phyloP scores from a whole-genome alignment of 2,888 invertebrate genomes.

The Euplagia quadripunctaria region DNA sequence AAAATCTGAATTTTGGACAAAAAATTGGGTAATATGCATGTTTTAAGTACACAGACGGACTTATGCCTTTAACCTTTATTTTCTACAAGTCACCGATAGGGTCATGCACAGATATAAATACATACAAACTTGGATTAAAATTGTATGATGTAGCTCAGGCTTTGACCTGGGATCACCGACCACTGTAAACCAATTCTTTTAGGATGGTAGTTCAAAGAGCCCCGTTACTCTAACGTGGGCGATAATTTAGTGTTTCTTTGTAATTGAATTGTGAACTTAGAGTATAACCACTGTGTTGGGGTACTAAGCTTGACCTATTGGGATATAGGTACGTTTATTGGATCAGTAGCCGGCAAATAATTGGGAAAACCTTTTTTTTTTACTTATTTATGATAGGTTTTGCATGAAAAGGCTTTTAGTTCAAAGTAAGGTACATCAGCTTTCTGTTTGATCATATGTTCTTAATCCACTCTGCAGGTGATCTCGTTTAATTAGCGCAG shows the following conservation, averaged over 20 bases:
- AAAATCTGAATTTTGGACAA: no score
- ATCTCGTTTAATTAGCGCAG: no score
- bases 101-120: background rate
- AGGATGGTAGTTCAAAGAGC: background rate
- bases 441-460: no score
- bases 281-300: background rate
- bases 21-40: no score
- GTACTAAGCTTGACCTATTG: no score
- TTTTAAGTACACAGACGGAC: background rate
- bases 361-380: no score
- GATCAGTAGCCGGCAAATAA: no score
- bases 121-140: background rate
- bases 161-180: constrained; percentile 1
- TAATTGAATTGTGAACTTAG: background rate
- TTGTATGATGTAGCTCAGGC: background rate
- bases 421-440: no score
- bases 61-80: background rate
- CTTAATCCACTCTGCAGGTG: no score
- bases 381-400: no score
- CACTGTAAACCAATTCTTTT: background rate
- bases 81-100: background rate
- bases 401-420: no score
- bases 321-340: no score
- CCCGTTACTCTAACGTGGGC: background rate
- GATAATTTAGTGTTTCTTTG: background rate